phyloP scores from a whole-genome alignment of 2,797 vertebrate genomes.

The Limosa lapponica region DNA sequence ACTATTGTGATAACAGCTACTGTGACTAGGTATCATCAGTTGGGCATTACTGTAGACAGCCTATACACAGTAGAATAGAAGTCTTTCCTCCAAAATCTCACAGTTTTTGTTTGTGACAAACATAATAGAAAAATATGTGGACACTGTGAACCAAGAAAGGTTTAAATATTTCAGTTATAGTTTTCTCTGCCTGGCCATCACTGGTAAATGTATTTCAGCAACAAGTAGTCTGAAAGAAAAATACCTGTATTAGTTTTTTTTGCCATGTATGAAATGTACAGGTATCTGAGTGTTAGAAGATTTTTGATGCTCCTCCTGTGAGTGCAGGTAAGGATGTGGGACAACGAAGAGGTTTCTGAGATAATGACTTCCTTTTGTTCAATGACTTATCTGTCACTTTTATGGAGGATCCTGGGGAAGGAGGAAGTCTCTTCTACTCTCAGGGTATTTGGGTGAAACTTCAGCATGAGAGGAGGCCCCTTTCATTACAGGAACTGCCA shows the following conservation, averaged over 20 bases:
- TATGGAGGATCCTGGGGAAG: neutral
- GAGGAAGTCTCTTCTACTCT: neutral
- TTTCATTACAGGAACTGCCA: neutral
- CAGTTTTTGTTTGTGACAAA: neutral
- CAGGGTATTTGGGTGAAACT: neutral
- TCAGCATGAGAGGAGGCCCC: neutral
- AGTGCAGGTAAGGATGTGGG: neutral
- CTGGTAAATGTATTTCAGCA: neutral
- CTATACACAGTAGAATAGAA: rapidly evolving
- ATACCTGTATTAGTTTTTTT: neutral
- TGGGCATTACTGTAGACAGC: neutral
- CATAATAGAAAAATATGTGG: neutral
- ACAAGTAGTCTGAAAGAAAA: neutral
- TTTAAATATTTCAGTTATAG: neutral
- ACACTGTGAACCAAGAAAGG: neutral
- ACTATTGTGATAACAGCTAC: neutral
- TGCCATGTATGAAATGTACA: neutral
- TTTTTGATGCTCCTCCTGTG: neutral
- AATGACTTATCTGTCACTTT: neutral
- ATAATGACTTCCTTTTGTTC: neutral
- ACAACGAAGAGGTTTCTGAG: neutral
- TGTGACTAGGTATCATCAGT: neutral
- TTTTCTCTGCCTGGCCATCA: neutral
- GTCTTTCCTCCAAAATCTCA: neutral
- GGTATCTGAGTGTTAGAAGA: neutral